Percentiles rank a stretch among this genome's conserved stretches.
Conservation (phyloP, 2,888 invertebrate genomes). For the Pyrocoelia pectoralis region DNA sequence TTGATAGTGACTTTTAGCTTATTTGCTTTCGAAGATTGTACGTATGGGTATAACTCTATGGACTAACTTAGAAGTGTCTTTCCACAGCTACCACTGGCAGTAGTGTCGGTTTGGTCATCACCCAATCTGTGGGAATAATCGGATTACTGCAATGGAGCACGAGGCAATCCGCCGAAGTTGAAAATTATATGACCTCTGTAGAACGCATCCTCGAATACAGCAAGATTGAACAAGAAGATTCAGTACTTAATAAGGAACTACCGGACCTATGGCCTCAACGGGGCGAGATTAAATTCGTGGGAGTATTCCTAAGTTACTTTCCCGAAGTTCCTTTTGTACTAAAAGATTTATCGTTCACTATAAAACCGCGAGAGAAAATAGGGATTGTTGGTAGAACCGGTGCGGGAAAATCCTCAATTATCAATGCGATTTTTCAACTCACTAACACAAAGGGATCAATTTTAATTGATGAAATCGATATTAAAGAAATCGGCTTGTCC, state of each 20-base stretch:
- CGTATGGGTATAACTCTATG: too few relatives aligned
- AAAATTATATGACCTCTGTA: conserved; percentile 64
- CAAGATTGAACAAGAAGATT: conserved; percentile 65
- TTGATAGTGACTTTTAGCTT: conserved; percentile 6
- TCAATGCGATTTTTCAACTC: conserved; percentile 73
- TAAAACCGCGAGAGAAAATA: conserved; percentile 62
- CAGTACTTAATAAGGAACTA: conserved; percentile 68
- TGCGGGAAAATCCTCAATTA: conserved; percentile 77
- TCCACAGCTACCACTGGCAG: conserved; percentile 53
- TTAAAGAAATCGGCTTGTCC: conserved; percentile 62
- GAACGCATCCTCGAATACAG: conserved; percentile 66
- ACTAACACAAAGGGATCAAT: conserved; percentile 66
- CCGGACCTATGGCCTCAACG: conserved; percentile 76
- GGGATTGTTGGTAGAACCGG: conserved; percentile 78
- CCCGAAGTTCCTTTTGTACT: conserved; percentile 77
- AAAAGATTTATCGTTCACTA: conserved; percentile 71
- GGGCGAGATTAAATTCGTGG: conserved; percentile 73
- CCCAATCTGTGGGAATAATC: neutral
- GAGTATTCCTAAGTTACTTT: conserved; percentile 76
- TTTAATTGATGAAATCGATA: conserved; percentile 68
- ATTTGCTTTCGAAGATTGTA: neutral
- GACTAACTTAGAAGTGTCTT: too few relatives aligned
- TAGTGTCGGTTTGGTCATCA: conserved; percentile 45
- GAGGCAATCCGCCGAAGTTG: conserved; percentile 57
- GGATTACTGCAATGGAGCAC: conserved; percentile 79